A percentile compares a stretch with the other conserved stretches of the same genome.
phyloP scores from a whole-genome alignment of 2,888 invertebrate species.

The Nasonia oneida region DNA sequence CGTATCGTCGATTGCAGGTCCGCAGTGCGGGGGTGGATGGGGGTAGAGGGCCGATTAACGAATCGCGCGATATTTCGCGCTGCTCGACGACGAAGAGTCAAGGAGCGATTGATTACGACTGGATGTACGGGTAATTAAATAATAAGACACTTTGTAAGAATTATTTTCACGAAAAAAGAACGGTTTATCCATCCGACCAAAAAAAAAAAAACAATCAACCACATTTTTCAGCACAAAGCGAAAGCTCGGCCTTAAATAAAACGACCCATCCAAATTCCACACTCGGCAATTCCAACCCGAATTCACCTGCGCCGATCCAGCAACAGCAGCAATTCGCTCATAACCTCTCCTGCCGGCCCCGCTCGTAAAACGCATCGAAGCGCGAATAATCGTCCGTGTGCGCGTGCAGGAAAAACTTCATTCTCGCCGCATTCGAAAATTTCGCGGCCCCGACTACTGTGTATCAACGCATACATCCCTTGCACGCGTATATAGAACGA shows the following conservation, averaged over 20 bases:
- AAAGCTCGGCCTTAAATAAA: too few relatives aligned
- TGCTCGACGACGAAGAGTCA: neutral
- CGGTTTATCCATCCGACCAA: too few relatives aligned
- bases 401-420: constrained; percentile 55
- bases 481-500: neutral
- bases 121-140: neutral
- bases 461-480: neutral
- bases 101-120: constrained; percentile 35
- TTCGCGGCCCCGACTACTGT: constrained; percentile 17
- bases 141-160: too few relatives aligned
- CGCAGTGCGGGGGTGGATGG: neutral
- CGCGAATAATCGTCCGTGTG: constrained; percentile 13
- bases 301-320: too few relatives aligned
- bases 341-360: neutral
- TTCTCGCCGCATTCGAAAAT: constrained; percentile 58
- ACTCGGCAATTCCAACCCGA: too few relatives aligned
- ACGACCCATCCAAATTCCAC: too few relatives aligned
- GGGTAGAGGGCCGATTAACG: constrained; percentile 40
- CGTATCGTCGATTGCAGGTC: constrained; percentile 65
- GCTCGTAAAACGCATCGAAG: constrained; percentile 40
- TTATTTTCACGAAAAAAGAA: too few relatives aligned
- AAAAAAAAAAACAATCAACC: too few relatives aligned
- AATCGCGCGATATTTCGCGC: constrained; percentile 6
- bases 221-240: too few relatives aligned
- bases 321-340: neutral